phyloP scores from a whole-genome alignment of 2,113 vertebrate genomes.

The Arizona elegans region DNA sequence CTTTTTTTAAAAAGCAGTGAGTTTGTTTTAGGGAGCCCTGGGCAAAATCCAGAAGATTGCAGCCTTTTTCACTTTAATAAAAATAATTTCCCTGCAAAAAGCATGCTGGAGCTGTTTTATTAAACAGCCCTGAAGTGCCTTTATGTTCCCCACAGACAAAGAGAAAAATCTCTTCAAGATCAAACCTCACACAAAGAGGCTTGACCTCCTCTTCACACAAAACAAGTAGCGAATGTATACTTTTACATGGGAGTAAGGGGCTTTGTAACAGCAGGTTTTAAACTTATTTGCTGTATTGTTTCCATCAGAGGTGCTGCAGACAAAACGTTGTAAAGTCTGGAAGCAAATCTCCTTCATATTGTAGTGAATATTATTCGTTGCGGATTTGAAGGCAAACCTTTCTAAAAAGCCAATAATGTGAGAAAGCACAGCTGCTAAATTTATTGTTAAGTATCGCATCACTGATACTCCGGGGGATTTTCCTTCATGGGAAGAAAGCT shows the following conservation, averaged over 20 bases:
- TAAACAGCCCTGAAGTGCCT: constrained; percentile 23
- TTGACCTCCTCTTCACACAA: constrained; percentile 26
- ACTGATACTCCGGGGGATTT: constrained; percentile 67
- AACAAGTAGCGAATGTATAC: constrained; percentile 41
- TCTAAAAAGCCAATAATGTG: constrained; percentile 68
- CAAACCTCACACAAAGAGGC: constrained; percentile 19
- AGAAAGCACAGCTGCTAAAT: constrained; percentile 73
- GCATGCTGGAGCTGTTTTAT: constrained; percentile 23
- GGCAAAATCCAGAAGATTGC: constrained; percentile 38
- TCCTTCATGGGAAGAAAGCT: constrained; percentile 71
- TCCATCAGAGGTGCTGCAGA: constrained; percentile 54
- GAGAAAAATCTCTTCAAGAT: constrained; percentile 9
- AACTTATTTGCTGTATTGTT: constrained; percentile 62
- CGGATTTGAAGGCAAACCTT: constrained; percentile 71
- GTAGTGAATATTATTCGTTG: constrained; percentile 70
- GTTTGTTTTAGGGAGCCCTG: constrained; percentile 28
- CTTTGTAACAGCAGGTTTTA: constrained; percentile 16
- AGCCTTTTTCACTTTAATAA: constrained; percentile 32
- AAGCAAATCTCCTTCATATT: constrained; percentile 72
- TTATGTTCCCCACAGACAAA: constrained; percentile 30
- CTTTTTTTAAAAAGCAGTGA: constrained; percentile 24
- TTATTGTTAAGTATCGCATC: constrained; percentile 74
- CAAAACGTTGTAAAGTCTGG: constrained; percentile 64
- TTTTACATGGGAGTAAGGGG: constrained; percentile 20
- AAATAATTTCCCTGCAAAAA: constrained; percentile 38